Base-by-base conservation (phyloP, 2,888 invertebrate genomes). In the Trachelus troglodyta region DNA sequence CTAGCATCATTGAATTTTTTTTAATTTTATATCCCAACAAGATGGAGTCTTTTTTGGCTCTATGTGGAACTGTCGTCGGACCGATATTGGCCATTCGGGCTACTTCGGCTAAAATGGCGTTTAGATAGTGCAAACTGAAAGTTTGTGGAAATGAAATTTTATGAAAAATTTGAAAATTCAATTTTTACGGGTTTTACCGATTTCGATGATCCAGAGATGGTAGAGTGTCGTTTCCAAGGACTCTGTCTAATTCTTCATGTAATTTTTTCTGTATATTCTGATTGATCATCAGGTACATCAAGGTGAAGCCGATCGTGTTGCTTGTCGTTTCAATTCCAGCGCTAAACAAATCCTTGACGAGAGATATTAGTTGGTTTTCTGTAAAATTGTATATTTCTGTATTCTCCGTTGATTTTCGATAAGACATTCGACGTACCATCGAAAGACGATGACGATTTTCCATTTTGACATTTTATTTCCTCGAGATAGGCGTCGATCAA, bases 401-500 rank as follows among this genome's bases (percentile, higher is more conserved):
- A 40, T 40, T 40, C 6, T 15, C 6, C 15, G 15, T 40, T 40
- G 4, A 15, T 40, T 77, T 82, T 84, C 15, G 1, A 40, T 1
- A 40, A 4, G 2, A 40, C 4, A 40, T 40, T 40, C 40, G 15
- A 40, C 40, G 6, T 40, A 89, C 90, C 90, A 75, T 89, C 81
- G 74, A 90, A 90, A n/a, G 83, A 81, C 0, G 90, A 84, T 11
- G 78, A 79, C 6, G 84, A 77, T 73, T 86, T 85, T 11, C 79
- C 75, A 78, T 84, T 80, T 11, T 81, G 85, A 12, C 75, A 69
- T n/a, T 88, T 83, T 69, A 91, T 86, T 81, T 90, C 87, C 40
- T 87, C 83, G 4, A 90, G 80, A 79, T 90, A 91, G 69, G 83
- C 86, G 74, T 91, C 91, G 56, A 90, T 89, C 73, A 91, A 84